Percentiles rank a stretch among this genome's conserved stretches.
These are phyloP conservation scores for Thunnus maccoyii DNA, from an alignment of 2,113 vertebrate species.

Conservation along the genomic window DNA sequence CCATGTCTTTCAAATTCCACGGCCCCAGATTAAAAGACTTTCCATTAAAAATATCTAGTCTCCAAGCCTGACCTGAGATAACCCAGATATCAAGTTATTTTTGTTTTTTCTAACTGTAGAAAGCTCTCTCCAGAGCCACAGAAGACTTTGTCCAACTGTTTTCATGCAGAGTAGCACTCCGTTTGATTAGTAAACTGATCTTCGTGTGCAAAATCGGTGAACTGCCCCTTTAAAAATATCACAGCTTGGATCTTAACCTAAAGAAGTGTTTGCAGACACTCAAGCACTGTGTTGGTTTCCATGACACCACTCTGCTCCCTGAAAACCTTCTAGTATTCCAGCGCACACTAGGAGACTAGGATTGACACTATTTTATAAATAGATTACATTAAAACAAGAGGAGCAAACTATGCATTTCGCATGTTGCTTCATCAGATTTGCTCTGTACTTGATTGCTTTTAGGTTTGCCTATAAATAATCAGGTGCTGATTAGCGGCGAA, in stretches of 20 bases:
- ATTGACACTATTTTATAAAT: too few species aligned
- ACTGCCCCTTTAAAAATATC: neutral
- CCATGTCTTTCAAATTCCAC: neutral
- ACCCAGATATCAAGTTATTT: neutral
- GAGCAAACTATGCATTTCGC: too few species aligned
- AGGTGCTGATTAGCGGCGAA: too few species aligned
- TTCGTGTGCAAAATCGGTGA: neutral
- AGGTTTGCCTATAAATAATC: too few species aligned
- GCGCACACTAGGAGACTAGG: too few species aligned
- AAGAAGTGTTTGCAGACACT: neutral
- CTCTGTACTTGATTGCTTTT: too few species aligned
- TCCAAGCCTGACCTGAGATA: neutral
- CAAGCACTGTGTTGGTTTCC: neutral
- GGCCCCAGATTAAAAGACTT: neutral
- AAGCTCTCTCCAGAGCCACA: neutral
- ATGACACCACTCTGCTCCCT: slow-evolving; percentile 26
- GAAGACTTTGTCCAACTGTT: neutral
- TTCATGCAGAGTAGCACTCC: neutral
- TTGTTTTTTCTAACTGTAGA: neutral
- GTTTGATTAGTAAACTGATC: neutral
- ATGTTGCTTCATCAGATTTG: too few species aligned
- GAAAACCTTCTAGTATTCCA: neutral
- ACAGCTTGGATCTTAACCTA: neutral
- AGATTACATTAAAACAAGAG: too few species aligned
- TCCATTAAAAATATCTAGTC: neutral